phyloP scores from a whole-genome alignment of 2,888 invertebrate genomes.

The Strigamia transsilvanica region DNA sequence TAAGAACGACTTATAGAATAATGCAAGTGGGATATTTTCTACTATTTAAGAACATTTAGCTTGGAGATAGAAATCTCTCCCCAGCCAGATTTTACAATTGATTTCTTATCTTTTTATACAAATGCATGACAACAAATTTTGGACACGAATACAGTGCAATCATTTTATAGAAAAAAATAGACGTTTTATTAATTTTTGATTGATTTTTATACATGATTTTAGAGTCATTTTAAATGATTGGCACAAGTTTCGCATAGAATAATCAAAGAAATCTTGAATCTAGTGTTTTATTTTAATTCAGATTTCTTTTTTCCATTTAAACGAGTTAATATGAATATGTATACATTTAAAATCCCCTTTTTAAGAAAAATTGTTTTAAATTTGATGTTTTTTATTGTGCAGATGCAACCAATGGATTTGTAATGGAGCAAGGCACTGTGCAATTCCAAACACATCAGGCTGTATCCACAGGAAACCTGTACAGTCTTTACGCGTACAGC shows the following conservation, averaged over 20 bases:
- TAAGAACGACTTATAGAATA: conserved; percentile 3
- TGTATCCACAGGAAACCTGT: neutral
- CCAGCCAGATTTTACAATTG: neutral
- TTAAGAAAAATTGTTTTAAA: neutral
- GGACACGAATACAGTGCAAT: neutral
- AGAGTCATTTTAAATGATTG: no score
- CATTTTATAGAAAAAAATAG: neutral
- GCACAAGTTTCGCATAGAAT: no score
- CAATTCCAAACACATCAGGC: neutral
- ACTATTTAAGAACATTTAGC: neutral
- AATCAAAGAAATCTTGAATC: no score
- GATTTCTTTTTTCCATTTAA: no score
- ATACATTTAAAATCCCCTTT: no score
- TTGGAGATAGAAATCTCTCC: neutral
- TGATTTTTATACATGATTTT: no score
- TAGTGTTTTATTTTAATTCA: no score
- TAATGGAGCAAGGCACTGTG: neutral
- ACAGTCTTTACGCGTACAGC: neutral
- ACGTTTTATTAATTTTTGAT: no score
- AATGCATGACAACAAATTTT: neutral
- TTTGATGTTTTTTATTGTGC: neutral
- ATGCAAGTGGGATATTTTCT: conserved; percentile 14
- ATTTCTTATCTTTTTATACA: neutral
- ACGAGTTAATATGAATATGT: neutral
- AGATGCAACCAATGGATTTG: neutral